A percentile compares a stretch with the other conserved stretches of the same genome.
phyloP scores from a whole-genome alignment of 2,113 vertebrate species.

The Haplochromis vanheusdeni region DNA sequence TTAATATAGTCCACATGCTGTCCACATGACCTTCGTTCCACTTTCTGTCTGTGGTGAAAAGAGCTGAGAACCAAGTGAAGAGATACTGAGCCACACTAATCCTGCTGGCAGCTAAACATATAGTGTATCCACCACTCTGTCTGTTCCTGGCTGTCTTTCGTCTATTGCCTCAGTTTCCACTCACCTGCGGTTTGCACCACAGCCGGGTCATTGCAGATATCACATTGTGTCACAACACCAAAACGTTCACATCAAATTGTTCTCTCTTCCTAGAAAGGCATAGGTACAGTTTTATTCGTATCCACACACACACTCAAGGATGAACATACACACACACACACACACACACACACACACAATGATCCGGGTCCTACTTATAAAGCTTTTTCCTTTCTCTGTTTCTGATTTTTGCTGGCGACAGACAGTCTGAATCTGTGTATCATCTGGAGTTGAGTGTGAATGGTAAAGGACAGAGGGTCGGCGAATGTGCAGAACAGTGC shows the following conservation, averaged over 20 bases:
- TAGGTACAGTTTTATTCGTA: not conserved
- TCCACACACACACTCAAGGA: not conserved
- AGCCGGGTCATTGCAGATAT: constrained; percentile 39
- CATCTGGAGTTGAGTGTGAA: not conserved
- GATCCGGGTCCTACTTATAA: not conserved
- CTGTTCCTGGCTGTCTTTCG: not conserved
- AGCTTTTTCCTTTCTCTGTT: not conserved
- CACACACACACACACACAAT: not conserved
- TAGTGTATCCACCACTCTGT: not conserved
- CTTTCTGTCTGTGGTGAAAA: not conserved
- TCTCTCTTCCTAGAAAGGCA: not conserved
- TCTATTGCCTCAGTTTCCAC: not conserved
- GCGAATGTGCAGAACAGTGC: not conserved
- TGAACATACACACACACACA: not conserved
- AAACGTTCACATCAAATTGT: constrained; percentile 29
- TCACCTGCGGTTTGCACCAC: constrained; percentile 15
- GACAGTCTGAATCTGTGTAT: constrained; percentile 5
- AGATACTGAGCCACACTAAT: constrained; percentile 17
- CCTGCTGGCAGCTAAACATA: constrained; percentile 43
- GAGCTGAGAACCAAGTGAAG: not conserved
- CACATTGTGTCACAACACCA: constrained; percentile 11
- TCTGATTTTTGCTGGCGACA: not conserved
- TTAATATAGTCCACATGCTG: not conserved
- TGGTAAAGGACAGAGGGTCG: constrained; percentile 1
- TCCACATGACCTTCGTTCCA: not conserved